phyloP scores from a whole-genome alignment of 1,140 invertebrate genomes.

The Streblospio benedicti region DNA sequence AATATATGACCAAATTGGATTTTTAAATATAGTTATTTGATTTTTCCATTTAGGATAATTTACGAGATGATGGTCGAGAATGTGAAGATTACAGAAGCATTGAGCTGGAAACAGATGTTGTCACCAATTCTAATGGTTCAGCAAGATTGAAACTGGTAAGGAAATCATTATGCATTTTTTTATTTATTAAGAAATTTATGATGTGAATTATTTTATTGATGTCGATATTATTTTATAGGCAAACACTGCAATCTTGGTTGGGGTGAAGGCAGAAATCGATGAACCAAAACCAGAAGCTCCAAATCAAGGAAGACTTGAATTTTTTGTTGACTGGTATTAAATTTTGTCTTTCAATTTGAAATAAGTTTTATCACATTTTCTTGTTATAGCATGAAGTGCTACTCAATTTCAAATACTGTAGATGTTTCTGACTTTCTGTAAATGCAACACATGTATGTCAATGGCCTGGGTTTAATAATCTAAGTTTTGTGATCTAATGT shows the following conservation, averaged over 20 bases:
- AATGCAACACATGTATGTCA: too few species aligned
- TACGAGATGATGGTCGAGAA: slow-evolving; percentile 76
- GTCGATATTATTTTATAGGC: slow-evolving; percentile 48
- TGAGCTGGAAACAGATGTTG: slow-evolving; percentile 80
- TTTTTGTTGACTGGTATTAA: slow-evolving; percentile 93
- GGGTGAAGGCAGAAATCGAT: slow-evolving; percentile 86
- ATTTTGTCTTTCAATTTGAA: slow-evolving; percentile 21
- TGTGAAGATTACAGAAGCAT: slow-evolving; percentile 77
- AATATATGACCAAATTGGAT: neutral
- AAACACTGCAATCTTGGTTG: slow-evolving; percentile 85
- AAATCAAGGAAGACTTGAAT: slow-evolving; percentile 76
- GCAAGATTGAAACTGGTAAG: slow-evolving; percentile 63
- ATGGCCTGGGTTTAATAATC: too few species aligned
- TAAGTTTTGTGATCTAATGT: too few species aligned
- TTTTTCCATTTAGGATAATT: slow-evolving; percentile 63
- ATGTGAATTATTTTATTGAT: slow-evolving; percentile 4
- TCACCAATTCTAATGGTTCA: slow-evolving; percentile 83
- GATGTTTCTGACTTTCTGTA: too few species aligned
- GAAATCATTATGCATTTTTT: too few species aligned
- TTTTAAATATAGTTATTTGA: neutral
- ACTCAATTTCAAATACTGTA: too few species aligned
- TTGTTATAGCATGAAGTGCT: too few species aligned
- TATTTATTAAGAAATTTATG: neutral
- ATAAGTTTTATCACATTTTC: too few species aligned
- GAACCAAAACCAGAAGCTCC: slow-evolving; percentile 64